Evolutionary conservation across 2,113 vertebrate genomes (phyloP).

Genomic region (Puma concolor): DNA sequence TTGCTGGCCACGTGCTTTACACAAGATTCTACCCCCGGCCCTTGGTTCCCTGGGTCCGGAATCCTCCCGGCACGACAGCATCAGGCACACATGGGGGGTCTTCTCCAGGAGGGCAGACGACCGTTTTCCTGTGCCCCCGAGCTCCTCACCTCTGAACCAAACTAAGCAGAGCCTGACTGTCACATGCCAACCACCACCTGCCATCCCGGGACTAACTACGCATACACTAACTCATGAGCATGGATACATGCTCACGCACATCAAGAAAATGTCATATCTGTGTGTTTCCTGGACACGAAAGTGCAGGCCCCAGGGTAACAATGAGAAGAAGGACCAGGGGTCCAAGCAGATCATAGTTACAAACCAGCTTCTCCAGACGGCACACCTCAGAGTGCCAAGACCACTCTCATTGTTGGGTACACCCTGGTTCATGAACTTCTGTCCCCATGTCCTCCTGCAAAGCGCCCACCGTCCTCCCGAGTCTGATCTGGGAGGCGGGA

Average conservation of each 20-base stretch:
- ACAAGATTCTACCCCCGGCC: background rate
- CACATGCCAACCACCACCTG: background rate
- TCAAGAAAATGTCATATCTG: background rate
- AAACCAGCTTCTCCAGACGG: background rate
- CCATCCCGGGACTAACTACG: background rate
- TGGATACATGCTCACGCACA: background rate
- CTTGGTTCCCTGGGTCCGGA: background rate
- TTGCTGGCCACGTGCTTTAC: background rate
- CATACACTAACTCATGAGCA: background rate
- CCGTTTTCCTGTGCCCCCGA: fast-evolving
- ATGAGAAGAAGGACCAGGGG: background rate
- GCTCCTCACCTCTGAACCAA: background rate
- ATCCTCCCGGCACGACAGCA: background rate
- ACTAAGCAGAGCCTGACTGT: background rate
- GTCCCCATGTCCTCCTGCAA: background rate
- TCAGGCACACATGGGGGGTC: background rate
- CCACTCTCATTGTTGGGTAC: too few species aligned
- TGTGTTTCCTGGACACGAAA: background rate
- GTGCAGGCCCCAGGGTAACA: background rate
- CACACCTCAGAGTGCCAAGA: background rate
- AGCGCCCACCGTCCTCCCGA: background rate
- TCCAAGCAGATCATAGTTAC: background rate
- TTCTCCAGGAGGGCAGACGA: too few species aligned
- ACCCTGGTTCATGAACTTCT: background rate
- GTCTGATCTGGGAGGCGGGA: background rate